Evolutionary conservation across 1,140 invertebrate genomes (phyloP).

Genomic region (Mycetomoellerius zeteki): DNA sequence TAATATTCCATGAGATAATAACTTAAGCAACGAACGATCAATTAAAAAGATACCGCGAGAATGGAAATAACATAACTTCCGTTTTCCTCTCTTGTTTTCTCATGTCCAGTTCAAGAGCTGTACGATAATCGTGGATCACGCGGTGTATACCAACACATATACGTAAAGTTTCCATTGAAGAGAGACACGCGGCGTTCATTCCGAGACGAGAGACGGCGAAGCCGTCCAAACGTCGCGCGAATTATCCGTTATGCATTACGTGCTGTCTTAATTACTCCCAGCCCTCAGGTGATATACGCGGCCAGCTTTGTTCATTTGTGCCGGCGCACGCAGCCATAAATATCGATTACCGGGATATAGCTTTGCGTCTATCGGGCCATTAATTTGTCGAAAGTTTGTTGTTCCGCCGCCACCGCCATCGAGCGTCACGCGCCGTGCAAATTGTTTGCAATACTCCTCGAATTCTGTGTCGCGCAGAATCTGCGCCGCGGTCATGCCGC

Average conservation of each 20-base stretch:
- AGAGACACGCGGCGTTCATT: background rate
- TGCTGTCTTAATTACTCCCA: slow-evolving; percentile 56
- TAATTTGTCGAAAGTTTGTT: slow-evolving; percentile 66
- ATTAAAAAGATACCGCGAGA: background rate
- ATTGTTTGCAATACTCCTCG: slow-evolving; percentile 61
- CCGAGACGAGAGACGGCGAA: background rate
- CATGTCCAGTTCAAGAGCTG: background rate
- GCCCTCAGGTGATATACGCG: slow-evolving; percentile 52
- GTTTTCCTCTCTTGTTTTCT: background rate
- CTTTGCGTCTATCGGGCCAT: slow-evolving; percentile 58
- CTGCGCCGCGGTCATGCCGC: slow-evolving; percentile 42
- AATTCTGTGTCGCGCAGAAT: slow-evolving; percentile 59
- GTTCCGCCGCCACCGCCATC: slow-evolving; percentile 40
- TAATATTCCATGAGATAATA: background rate
- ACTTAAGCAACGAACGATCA: background rate
- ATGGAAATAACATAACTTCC: background rate
- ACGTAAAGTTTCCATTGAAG: slow-evolving; percentile 2
- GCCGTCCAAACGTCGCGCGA: slow-evolving; percentile 47
- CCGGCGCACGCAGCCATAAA: slow-evolving; percentile 60
- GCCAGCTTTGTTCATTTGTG: slow-evolving; percentile 63
- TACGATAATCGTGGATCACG: background rate
- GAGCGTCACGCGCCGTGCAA: slow-evolving; percentile 56
- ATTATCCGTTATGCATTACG: slow-evolving; percentile 57
- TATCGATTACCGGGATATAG: slow-evolving; percentile 62
- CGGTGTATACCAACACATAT: background rate